These are phyloP conservation scores for Ptyas mucosa DNA, from an alignment of 2,113 vertebrate genomes.

Conservation along the genomic window DNA sequence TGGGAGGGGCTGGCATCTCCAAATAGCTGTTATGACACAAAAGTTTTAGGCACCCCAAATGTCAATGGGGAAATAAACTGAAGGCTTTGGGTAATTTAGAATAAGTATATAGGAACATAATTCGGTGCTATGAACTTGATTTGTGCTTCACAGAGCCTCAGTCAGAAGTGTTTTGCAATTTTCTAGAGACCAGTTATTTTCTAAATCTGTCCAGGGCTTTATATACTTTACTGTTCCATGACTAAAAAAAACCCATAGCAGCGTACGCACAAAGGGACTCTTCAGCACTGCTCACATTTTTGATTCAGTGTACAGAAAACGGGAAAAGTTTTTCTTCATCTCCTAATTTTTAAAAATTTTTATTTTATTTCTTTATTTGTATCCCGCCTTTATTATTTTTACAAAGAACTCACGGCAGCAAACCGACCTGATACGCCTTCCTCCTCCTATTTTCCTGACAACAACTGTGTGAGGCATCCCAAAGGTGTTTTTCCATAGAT, in stretches of 20 bases:
- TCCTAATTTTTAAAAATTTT: neutral
- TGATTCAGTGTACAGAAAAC: neutral
- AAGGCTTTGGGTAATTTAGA: constrained; percentile 39
- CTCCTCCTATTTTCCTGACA: neutral
- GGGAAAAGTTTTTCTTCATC: neutral
- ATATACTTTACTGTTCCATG: neutral
- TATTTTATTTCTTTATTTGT: neutral
- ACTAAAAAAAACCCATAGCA: neutral
- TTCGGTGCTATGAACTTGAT: constrained; percentile 37
- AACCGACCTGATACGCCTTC: neutral
- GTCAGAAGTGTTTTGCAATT: constrained; percentile 38
- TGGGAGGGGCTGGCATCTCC: constrained; percentile 38
- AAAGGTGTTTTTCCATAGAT: neutral
- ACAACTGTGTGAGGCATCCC: neutral
- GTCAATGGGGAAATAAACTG: constrained; percentile 37
- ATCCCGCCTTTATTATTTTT: neutral
- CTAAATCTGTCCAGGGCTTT: neutral
- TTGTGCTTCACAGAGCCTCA: constrained; percentile 46
- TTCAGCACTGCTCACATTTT: neutral
- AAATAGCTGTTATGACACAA: constrained; percentile 53
- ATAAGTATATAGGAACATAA: constrained; percentile 16
- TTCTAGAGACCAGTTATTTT: constrained; percentile 39
- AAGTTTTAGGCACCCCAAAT: constrained; percentile 42
- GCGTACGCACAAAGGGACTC: neutral
- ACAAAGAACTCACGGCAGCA: neutral